Percentiles rank a stretch among this genome's conserved stretches.
These are phyloP conservation scores for Leptinotarsa haldemani DNA, from an alignment of 2,888 invertebrate genomes.

Conservation along the genomic window DNA sequence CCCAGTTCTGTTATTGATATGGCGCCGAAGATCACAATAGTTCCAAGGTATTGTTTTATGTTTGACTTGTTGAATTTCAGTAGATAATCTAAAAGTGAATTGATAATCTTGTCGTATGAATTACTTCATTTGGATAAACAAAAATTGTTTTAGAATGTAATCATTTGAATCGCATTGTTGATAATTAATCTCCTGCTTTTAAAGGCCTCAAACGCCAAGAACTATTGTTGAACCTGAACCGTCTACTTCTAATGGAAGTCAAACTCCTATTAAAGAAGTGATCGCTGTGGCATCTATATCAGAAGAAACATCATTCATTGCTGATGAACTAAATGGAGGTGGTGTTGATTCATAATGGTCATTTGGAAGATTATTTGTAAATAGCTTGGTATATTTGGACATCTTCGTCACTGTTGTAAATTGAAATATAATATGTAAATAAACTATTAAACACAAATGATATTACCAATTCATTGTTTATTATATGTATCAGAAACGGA, in stretches of 20 bases:
- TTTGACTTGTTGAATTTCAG: no score
- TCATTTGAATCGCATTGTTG: no score
- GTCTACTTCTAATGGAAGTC: conserved; percentile 36
- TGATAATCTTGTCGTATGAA: no score
- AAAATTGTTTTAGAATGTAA: no score
- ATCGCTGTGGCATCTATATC: conserved; percentile 62
- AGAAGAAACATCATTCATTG: conserved; percentile 85
- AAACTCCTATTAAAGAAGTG: conserved; percentile 45
- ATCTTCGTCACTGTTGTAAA: conserved; percentile 24
- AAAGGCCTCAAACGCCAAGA: conserved; percentile 64
- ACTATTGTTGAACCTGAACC: conserved; percentile 48
- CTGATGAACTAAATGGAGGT: conserved; percentile 68
- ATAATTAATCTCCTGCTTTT: conserved; percentile 13
- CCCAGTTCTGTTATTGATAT: conserved; percentile 67
- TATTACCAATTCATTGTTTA: no score
- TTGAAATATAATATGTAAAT: conserved; percentile 31
- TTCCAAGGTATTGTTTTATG: conserved; percentile 59
- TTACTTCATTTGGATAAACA: no score
- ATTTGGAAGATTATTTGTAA: conserved; percentile 5
- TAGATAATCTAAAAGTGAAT: no score
- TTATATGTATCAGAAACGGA: no score
- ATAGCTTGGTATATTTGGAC: conserved; percentile 12
- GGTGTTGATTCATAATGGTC: conserved; percentile 28
- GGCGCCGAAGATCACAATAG: conserved; percentile 62
- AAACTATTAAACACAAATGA: neutral